phyloP scores from a whole-genome alignment of 2,113 vertebrate genomes.

The Alosa alosa region DNA sequence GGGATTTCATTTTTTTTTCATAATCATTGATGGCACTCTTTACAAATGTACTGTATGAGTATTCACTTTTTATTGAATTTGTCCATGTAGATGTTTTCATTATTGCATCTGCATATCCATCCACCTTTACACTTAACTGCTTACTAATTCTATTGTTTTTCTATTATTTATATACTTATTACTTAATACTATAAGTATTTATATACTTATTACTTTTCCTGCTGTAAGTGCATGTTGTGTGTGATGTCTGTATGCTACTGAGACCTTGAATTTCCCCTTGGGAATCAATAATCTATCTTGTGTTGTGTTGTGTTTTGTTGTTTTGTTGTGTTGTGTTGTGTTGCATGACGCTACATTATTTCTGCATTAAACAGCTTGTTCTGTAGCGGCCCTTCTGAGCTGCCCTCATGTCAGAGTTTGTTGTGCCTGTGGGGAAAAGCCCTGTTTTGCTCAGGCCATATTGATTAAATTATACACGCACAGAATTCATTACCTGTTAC shows the following conservation, averaged over 20 bases:
- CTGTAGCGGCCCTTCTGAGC: not conserved
- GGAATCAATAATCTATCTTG: not conserved
- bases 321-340: not conserved
- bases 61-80: no score
- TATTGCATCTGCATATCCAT: not conserved
- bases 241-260: no score
- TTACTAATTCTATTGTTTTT: not conserved
- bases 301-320: not conserved
- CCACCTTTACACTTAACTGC: no score
- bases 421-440: not conserved
- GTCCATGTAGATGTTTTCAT: not conserved
- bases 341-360: not conserved
- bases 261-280: no score
- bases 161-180: no score
- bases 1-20: not conserved
- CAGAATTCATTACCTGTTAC: constrained; percentile 31
- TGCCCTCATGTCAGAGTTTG: not conserved
- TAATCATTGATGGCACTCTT: not conserved
- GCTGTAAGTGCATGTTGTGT: no score
- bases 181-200: no score
- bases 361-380: not conserved
- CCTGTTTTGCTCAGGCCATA: constrained; percentile 24
- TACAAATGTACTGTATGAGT: not conserved
- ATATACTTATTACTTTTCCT: no score
- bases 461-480: constrained; percentile 35